These are phyloP conservation scores for Dryoscopus gambensis DNA, from an alignment of 2,113 vertebrate species.

Conservation along the genomic window DNA sequence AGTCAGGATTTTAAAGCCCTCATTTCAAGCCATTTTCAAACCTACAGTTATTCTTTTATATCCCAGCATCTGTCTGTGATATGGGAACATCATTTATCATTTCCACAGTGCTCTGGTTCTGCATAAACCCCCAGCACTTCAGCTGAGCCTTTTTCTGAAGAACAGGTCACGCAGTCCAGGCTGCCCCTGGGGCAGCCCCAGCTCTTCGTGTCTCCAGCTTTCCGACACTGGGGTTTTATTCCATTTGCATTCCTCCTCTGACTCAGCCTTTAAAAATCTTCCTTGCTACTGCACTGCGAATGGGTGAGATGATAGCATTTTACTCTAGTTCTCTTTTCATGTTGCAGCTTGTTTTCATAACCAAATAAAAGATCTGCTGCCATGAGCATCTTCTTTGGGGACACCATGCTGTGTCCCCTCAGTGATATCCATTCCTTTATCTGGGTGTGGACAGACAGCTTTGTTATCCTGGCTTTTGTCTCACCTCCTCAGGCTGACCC, in stretches of 20 bases:
- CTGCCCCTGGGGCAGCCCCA: background rate
- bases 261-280: background rate
- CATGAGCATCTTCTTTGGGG: background rate
- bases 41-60: background rate
- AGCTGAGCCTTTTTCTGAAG: background rate
- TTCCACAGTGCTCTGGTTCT: background rate
- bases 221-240: background rate
- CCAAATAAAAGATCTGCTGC: background rate
- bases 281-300: background rate
- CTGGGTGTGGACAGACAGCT: background rate
- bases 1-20: background rate
- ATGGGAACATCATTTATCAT: background rate
- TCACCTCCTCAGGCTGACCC: background rate
- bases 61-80: background rate
- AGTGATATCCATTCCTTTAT: background rate
- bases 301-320: background rate
- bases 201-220: accelerated
- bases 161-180: background rate
- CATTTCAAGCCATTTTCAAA: background rate
- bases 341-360: background rate
- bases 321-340: background rate
- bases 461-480: background rate
- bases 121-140: background rate
- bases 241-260: background rate
- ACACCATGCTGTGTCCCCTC: accelerated